Base-by-base conservation (phyloP, 2,888 invertebrate species). In the Tenthredo livida region DNA sequence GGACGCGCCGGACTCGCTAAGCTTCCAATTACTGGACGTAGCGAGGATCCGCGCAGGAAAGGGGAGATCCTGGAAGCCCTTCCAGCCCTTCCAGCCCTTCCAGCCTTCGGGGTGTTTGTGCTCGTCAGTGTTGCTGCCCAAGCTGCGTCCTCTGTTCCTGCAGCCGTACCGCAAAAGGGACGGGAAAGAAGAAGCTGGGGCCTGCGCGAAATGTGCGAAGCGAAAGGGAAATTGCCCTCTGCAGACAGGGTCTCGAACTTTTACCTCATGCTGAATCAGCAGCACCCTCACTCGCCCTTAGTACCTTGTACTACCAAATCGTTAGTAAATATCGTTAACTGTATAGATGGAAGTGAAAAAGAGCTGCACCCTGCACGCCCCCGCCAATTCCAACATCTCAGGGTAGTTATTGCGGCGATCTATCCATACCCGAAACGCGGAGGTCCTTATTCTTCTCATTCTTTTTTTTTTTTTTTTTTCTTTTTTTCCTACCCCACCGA, bases 11-110 rank as follows among this genome's bases (percentile, higher is more conserved):
- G 83, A 83, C 83, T 67, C 67, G 43, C 83, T 83, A 83, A 83
- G 83, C 83, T 83, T 70, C 83, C 83, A 83, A 83, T 83, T 83
- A 83, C 83, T 70, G 67, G 61, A 65, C 80, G 25, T 43, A 25
- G 33, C 54, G 54, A 47, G 61, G 40, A 17, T 29, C 29, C 29
- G 29, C 29, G 6, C 15, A 21, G 80, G n/a, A 33, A 61, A 37
- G 54, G 7, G 10, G 10, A 25, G 47, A 15, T 15, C 25, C 47
- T 73, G 54, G 21, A 77, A 37, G 37, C 7, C 7, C 37, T 37
- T 37, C 37, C n/a, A n/a, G n/a, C n/a, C n/a, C n/a, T 29, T 2
- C 29, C 37, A 37, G 40, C 33, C 58, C 61, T 33, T 33, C 29
- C 7, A 65, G 84, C 10, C 33, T 40, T 61, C n/a, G 2, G 58